Percentiles rank a stretch among this genome's conserved stretches.
Conservation (phyloP, 2,113 vertebrate species). For the Mastomys coucha region DNA sequence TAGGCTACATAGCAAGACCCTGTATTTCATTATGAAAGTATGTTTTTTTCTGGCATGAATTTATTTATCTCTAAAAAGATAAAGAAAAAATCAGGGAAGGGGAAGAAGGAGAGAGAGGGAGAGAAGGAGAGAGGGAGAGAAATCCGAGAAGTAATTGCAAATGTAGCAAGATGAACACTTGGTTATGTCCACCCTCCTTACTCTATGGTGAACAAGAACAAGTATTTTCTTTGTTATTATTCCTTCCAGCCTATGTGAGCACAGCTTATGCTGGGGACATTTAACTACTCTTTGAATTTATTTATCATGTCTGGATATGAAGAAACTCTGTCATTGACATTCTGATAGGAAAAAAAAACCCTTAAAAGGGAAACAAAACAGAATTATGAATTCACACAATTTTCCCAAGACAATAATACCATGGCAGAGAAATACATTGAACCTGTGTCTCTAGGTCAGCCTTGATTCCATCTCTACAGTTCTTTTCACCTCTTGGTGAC, state of each 20-base stretch:
- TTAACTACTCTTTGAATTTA: not conserved
- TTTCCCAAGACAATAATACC: not conserved
- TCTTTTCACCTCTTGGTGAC: not conserved
- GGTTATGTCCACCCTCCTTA: not conserved
- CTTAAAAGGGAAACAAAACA: not conserved
- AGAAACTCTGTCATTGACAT: not conserved
- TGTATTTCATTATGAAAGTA: not conserved
- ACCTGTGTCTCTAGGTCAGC: too few species aligned
- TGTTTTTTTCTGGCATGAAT: not conserved
- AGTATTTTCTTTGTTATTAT: not conserved
- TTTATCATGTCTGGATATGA: not conserved
- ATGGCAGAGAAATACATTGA: not conserved
- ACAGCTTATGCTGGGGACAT: not conserved
- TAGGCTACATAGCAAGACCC: not conserved
- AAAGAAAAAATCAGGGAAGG: not conserved
- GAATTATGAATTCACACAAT: not conserved
- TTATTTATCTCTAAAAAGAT: not conserved
- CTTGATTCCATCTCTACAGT: not conserved
- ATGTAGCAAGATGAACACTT: not conserved
- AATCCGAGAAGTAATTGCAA: not conserved
- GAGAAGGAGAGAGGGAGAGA: not conserved
- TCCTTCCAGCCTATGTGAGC: not conserved
- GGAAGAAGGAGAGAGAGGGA: not conserved
- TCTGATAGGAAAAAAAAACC: not conserved
- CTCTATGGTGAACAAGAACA: not conserved